phyloP scores from a whole-genome alignment of 1,140 invertebrate species.

The Tribolium castaneum region DNA sequence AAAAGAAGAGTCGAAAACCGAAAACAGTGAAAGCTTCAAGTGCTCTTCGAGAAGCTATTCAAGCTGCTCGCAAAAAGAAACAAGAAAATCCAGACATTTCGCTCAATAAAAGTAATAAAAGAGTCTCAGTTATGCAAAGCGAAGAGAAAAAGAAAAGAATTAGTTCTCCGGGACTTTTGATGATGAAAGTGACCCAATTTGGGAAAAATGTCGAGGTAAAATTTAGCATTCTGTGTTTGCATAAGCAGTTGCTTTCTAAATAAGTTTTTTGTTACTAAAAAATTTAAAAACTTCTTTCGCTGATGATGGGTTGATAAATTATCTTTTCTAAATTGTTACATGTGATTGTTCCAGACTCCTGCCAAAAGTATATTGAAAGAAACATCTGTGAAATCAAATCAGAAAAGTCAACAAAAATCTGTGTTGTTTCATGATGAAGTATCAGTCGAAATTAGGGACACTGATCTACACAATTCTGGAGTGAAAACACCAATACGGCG shows the following conservation, averaged over 20 bases:
- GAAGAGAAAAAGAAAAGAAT: not conserved
- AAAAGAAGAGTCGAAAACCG: conserved; percentile 27
- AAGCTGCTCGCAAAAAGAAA: conserved; percentile 49
- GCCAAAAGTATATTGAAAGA: conserved; percentile 54
- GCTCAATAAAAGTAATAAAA: not conserved
- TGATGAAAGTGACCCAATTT: conserved; percentile 53
- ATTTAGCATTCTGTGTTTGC: not conserved
- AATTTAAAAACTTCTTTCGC: no score
- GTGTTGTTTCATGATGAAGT: conserved; percentile 51
- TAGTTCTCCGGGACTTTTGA: conserved; percentile 47
- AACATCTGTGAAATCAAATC: conserved; percentile 37
- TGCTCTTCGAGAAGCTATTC: conserved; percentile 48
- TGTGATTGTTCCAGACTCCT: conserved; percentile 42
- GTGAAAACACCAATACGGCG: not conserved
- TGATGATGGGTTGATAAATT: no score
- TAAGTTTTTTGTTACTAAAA: no score
- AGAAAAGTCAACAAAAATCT: conserved; percentile 46
- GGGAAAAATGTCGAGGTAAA: conserved; percentile 48
- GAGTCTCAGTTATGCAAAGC: not conserved
- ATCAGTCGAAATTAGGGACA: not conserved
- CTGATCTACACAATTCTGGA: not conserved
- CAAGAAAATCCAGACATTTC: not conserved
- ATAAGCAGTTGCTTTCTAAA: no score
- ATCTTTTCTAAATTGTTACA: not conserved
- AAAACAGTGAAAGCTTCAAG: conserved; percentile 42